Evolutionary conservation across 2,113 vertebrate genomes (phyloP).

Genomic region (Zosterops hypoxanthus): DNA sequence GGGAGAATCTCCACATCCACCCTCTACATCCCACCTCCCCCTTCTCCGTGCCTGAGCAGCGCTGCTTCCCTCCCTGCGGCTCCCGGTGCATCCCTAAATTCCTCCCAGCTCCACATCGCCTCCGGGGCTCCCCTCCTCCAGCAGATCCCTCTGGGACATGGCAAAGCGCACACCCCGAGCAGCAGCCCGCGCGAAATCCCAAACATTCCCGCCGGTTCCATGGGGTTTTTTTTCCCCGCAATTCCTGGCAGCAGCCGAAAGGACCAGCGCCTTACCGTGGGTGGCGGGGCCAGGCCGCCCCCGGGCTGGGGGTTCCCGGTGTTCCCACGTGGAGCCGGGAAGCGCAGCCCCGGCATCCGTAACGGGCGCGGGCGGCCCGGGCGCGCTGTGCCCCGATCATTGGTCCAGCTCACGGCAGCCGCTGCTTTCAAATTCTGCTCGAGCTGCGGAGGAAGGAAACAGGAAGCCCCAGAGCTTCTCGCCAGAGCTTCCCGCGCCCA

Average conservation of each 20-base stretch:
- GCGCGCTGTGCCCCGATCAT: slow-evolving; percentile 43
- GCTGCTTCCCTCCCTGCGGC: not conserved
- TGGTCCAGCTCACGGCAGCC: slow-evolving; percentile 43
- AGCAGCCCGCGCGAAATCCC: not conserved
- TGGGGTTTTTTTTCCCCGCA: not conserved
- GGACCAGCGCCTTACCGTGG: slow-evolving; percentile 9
- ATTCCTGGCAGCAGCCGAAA: not conserved
- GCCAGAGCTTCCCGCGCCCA: not conserved
- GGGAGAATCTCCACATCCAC: not conserved
- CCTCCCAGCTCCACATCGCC: not conserved
- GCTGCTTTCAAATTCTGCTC: slow-evolving; percentile 71
- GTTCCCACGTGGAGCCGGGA: not conserved
- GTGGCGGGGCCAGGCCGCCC: not conserved
- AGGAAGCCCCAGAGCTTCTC: slow-evolving; percentile 71
- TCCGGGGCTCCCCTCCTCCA: not conserved
- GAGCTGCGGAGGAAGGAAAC: slow-evolving; percentile 75
- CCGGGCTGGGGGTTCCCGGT: not conserved
- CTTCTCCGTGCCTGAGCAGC: not conserved
- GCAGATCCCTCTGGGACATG: not conserved
- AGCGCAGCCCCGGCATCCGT: not conserved
- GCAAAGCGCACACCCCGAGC: not conserved
- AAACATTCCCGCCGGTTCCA: not conserved
- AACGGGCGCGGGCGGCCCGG: slow-evolving; percentile 41
- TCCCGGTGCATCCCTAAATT: not conserved
- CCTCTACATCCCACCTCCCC: too few species aligned